phyloP scores from a whole-genome alignment of 2,888 invertebrate genomes.

The Tetramorium bicarinatum region DNA sequence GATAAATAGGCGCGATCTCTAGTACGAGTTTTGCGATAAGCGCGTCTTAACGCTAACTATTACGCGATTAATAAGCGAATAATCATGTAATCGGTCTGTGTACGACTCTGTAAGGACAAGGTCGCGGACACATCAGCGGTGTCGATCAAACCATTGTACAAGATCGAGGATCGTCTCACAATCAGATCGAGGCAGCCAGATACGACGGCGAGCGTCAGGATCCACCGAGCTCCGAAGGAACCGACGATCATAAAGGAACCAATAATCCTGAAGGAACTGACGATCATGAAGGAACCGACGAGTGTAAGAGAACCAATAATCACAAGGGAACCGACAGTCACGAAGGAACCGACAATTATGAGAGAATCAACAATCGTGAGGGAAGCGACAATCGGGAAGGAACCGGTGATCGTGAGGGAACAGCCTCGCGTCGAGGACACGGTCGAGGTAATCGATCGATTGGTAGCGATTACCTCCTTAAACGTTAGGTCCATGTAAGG shows the following conservation, averaged over 20 bases:
- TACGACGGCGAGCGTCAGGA: slow-evolving; percentile 75
- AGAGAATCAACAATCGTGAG: slow-evolving; percentile 4
- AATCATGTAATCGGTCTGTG: slow-evolving; percentile 43
- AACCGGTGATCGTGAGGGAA: slow-evolving; percentile 57
- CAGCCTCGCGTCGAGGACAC: slow-evolving; percentile 62
- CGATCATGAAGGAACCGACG: slow-evolving; percentile 50
- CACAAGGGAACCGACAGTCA: slow-evolving; percentile 46
- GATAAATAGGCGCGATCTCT: slow-evolving; percentile 6
- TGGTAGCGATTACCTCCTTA: not conserved
- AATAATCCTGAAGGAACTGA: slow-evolving; percentile 53
- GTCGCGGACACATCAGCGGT: slow-evolving; percentile 46
- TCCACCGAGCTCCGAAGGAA: slow-evolving; percentile 69
- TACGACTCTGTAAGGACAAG: slow-evolving; percentile 59
- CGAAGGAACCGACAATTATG: slow-evolving; percentile 51
- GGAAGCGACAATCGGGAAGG: slow-evolving; percentile 54
- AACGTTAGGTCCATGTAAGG: not conserved
- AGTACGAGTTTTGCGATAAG: not conserved
- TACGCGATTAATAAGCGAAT: slow-evolving; percentile 25
- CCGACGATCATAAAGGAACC: slow-evolving; percentile 50
- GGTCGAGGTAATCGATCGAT: slow-evolving; percentile 75
- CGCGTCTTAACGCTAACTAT: not conserved
- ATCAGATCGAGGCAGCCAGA: slow-evolving; percentile 60
- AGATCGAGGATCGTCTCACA: slow-evolving; percentile 66
- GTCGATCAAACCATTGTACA: slow-evolving; percentile 55
- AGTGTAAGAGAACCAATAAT: too few relatives aligned